Percentiles rank a stretch among this genome's conserved stretches.
These are phyloP conservation scores for Gymnoscelis rufifasciata DNA, from an alignment of 2,888 invertebrate genomes.

Conservation along the genomic window DNA sequence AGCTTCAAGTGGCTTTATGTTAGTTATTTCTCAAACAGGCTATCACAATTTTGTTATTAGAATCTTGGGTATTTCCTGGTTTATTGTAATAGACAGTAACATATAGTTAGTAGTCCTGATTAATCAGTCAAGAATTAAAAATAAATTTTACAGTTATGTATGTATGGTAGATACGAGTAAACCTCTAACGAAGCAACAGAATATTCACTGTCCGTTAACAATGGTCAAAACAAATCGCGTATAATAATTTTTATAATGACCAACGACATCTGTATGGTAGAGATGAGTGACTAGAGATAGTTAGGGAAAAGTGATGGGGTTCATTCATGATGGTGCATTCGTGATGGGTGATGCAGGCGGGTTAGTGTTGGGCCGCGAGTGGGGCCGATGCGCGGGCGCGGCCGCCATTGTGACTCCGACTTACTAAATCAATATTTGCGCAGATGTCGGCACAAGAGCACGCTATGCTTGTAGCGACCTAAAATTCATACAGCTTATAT, in stretches of 20 bases:
- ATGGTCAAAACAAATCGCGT: too few species aligned
- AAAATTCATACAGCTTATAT: slow-evolving; percentile 79
- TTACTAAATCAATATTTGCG: slow-evolving; percentile 79
- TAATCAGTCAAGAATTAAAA: too few species aligned
- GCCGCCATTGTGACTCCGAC: slow-evolving; percentile 66
- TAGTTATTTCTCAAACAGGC: slow-evolving; percentile 7
- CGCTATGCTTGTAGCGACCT: slow-evolving; percentile 76
- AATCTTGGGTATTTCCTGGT: too few species aligned
- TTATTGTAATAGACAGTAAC: too few species aligned
- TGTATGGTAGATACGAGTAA: too few species aligned
- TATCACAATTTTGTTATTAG: slow-evolving; percentile 7
- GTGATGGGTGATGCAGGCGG: slow-evolving; percentile 42
- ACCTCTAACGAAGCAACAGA: too few species aligned
- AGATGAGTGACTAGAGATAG: slow-evolving; percentile 19
- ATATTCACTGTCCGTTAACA: too few species aligned
- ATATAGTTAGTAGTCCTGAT: too few species aligned
- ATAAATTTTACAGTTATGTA: too few species aligned
- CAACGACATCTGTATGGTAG: too few species aligned
- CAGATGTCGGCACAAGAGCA: slow-evolving; percentile 78
- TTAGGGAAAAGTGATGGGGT: slow-evolving; percentile 41
- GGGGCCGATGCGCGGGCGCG: slow-evolving; percentile 34
- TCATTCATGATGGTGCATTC: too few species aligned
- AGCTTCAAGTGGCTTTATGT: slow-evolving; percentile 11
- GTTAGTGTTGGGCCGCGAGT: slow-evolving; percentile 28
- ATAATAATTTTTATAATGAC: too few species aligned